Base-by-base conservation (phyloP, 2,797 vertebrate genomes). In the Diplodus sargus region DNA sequence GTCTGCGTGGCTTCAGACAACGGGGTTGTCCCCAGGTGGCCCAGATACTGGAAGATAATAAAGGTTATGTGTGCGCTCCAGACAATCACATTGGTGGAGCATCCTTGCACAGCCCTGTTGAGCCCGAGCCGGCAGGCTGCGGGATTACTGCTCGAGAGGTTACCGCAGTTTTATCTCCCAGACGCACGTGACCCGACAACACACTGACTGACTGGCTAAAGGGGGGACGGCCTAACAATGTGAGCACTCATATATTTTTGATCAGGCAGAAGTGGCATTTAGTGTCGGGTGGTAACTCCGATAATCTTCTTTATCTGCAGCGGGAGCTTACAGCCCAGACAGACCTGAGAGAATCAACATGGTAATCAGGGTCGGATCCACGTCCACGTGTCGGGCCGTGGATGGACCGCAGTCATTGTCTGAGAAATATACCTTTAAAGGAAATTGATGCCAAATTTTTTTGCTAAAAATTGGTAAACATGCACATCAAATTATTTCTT, bases 41-140 rank as follows among this genome's bases (percentile, higher is more conserved):
- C 82, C 78, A 85, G 77, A 89, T 78, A 83, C 58, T 28, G 70
- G 23, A 70, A 66, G 64, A 87, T 83, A 82, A 82, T 86, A 79
- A 84, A 48, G 77, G 58, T 76, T 78, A 39, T 65, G 61, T 47
- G 81, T 76, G 22, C 84, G 79, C 83, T 74, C 81, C 78, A 88
- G 85, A 80, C 82, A 68, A 68, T 81, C 60, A 42, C 67, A 60
- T 66, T 28, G 18, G 57, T 77, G 45, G 49, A 74, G 68, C n/a
- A 54, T 82, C 73, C 78, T 67, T 69, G 57, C 73, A 45, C 1
- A 54, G 66, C 70, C 79, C 54, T 62, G 30, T 49, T 53, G 45
- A 52, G 54, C 48, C 49, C 18, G 1, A 25, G 70, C 59, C 67
- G 87, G 83, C 67, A 81, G 83, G 49, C 74, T 60, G 65, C 16